phyloP scores from a whole-genome alignment of 1,140 invertebrate species.

The Eubasilissa regina region DNA sequence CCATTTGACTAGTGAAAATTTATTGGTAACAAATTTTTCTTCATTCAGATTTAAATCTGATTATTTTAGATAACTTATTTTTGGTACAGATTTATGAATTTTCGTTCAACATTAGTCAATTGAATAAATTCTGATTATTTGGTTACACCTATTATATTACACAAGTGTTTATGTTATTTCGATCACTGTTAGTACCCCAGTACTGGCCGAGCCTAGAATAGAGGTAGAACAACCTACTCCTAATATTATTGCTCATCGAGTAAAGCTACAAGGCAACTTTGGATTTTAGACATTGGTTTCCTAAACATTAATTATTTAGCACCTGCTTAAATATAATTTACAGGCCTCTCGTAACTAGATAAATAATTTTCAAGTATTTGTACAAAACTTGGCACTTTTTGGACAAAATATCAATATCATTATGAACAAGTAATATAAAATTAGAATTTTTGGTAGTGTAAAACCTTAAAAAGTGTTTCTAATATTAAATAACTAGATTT shows the following conservation, averaged over 20 bases:
- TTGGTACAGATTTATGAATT: background rate
- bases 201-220: slow-evolving; percentile 14
- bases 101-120: too few relatives aligned
- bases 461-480: slow-evolving; percentile 51
- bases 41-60: background rate
- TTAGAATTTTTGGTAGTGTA: slow-evolving; percentile 57
- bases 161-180: background rate
- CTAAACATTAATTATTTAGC: slow-evolving; percentile 55
- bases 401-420: slow-evolving; percentile 57
- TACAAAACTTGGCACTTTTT: slow-evolving; percentile 61
- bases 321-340: slow-evolving; percentile 52
- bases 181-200: slow-evolving; percentile 18
- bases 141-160: slow-evolving; percentile 4
- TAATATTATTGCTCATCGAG: slow-evolving; percentile 55
- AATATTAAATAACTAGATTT: slow-evolving; percentile 53
- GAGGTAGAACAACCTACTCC: slow-evolving; percentile 26
- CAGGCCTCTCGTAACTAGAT: slow-evolving; percentile 56
- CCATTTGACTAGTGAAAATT: slow-evolving; percentile 30
- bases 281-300: slow-evolving; percentile 62
- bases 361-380: slow-evolving; percentile 60
- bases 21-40: slow-evolving; percentile 14
- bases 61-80: slow-evolving; percentile 4
- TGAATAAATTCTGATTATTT: too few relatives aligned
- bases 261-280: slow-evolving; percentile 69
- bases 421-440: slow-evolving; percentile 55